These are phyloP conservation scores for Cheirogaleus medius DNA, from an alignment of 2,113 vertebrate genomes.

Conservation along the genomic window DNA sequence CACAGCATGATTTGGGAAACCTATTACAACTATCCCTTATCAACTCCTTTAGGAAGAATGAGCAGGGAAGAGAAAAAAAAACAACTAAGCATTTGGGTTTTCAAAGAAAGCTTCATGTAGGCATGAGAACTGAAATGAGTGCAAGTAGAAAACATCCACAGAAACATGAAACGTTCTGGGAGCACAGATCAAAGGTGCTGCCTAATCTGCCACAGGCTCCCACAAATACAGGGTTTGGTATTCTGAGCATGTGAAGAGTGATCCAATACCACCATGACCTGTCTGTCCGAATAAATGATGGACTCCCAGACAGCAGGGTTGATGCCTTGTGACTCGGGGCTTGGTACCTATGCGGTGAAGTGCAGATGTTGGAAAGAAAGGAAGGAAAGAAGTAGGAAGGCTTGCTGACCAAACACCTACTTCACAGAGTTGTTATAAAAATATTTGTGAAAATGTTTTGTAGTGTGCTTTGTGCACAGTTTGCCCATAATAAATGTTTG, in stretches of 20 bases:
- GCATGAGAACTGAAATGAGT: background rate
- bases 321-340: background rate
- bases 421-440: background rate
- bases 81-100: background rate
- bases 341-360: background rate
- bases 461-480: background rate
- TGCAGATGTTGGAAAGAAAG: background rate
- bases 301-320: background rate
- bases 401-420: background rate
- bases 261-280: too few relatives aligned
- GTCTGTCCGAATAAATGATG: too few relatives aligned
- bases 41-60: background rate
- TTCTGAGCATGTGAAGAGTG: background rate
- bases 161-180: background rate
- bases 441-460: constrained; percentile 1
- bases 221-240: background rate
- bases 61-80: background rate
- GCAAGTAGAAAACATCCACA: background rate
- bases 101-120: background rate
- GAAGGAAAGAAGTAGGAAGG: background rate
- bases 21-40: background rate
- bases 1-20: background rate
- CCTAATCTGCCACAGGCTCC: background rate
- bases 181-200: background rate
- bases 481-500: background rate